Base-by-base conservation (phyloP, 2,113 vertebrate genomes). In the Alligator sinensis region DNA sequence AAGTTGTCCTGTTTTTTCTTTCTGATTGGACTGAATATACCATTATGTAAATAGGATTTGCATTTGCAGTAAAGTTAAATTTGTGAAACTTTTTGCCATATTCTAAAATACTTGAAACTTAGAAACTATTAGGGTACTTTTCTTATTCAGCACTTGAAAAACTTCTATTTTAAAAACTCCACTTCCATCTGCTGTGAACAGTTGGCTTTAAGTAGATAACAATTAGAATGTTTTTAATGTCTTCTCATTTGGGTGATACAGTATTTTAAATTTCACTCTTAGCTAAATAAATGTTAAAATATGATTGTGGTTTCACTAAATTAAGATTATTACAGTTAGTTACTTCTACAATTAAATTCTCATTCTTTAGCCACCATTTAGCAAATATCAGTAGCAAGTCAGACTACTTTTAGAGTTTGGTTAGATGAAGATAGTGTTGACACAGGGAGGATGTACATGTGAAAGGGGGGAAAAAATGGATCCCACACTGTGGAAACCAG, bases 191-290 rank as follows among this genome's bases (percentile, higher is more conserved):
- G 82, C 76, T 96, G 34, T 77, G 66, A 89, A 79, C 93, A 95
- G 62, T 94, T 94, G 80, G 25, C 78, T 86, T 17, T 64, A 89
- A 80, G 19, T n/a, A 84, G 34, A 54, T 57, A 86, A 76, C n/a
- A 88, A 86, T 88, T 84, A 81, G 16, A 30, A 10, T 30, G 1
- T 0, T 12, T 94, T 89, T 15, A 76, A 12, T 63, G 88, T 84
- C 22, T 86, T 93, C 89, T 95, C 21, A 92, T 95, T 94, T 84
- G 94, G 61, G 24, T 87, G 85, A 92, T 93, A 59, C 11, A 91
- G 55, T 89, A 34, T 25, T 96, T 95, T 93, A 93, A 89, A 89
- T 95, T 96, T 93, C 47, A 91, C 91, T 74, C 87, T 91, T 70
- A 92, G 83, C 70, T 82, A 88, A 91, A 80, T 54, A 95, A 81